Base-by-base conservation (phyloP, 2,113 vertebrate species). In the Ploceus nigricollis region DNA sequence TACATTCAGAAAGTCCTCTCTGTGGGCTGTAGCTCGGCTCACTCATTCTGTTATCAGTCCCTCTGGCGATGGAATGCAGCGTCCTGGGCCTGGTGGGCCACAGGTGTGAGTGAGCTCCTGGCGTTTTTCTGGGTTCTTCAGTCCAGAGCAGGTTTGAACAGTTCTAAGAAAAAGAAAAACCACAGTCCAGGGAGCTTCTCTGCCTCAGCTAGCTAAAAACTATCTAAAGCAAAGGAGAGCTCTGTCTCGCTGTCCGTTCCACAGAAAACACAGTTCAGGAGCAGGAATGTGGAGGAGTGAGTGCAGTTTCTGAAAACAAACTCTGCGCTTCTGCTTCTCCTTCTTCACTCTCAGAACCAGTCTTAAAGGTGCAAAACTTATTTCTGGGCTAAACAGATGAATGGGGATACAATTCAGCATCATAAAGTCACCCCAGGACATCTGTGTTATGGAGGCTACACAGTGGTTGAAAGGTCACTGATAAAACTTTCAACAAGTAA, bases 341-440 rank as follows among this genome's bases (percentile, higher is more conserved):
- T 5, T 1, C 25, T 39, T 28, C 1, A 2, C 8, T 60, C 11
- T 6, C 35, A 13, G 35, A 61, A 39, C 8, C 16, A 13, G 58
- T 39, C 8, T 39, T 61, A 39, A 61, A 61, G 24, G 25, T 61
- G 35, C 58, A 61, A 60, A 61, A 39, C 25, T 39, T 61, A 39
- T 39, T 61, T 61, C 58, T 61, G 58, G 11, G 25, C 25, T 61
- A 61, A 61, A 39, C 16, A 39, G 58, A 61, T 8, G 12, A 19
- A 61, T 27, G 24, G 23, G 11, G 11, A 60, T 61, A 9, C 35
- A 61, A 27, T 27, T 60, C 58, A 61, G 35, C 58, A 28, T 39
- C 35, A 28, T 61, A 28, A 61, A 61, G 37, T 61, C 25, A 39
- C 25, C 15, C 35, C 35, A 37, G 35, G 24, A 39, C 35, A 19